Percentiles rank a stretch among this genome's conserved stretches.
phyloP scores from a whole-genome alignment of 2,113 vertebrate genomes.

The Candoia aspera region DNA sequence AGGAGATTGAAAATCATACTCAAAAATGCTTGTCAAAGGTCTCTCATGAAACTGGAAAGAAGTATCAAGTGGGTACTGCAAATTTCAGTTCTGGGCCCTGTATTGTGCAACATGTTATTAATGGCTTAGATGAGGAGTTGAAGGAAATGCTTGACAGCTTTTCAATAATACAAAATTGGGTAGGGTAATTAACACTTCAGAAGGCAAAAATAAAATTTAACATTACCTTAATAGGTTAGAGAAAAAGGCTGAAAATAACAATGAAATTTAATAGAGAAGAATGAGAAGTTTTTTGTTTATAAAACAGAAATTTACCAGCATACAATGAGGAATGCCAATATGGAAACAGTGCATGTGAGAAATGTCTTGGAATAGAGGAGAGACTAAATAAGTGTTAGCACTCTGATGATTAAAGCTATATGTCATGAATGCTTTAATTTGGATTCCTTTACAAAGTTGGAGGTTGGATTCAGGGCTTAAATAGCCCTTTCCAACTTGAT shows the following conservation, averaged over 20 bases:
- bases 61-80: neutral
- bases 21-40: neutral
- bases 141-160: neutral
- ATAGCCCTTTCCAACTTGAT: neutral
- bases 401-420: neutral
- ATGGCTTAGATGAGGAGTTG: neutral
- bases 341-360: neutral
- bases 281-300: neutral
- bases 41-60: neutral
- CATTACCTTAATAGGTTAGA: neutral
- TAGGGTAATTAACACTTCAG: neutral
- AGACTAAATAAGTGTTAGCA: neutral
- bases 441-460: neutral
- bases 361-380: neutral
- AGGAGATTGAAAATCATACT: neutral
- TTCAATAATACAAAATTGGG: neutral
- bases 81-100: neutral
- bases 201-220: neutral
- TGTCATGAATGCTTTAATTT: neutral
- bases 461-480: neutral
- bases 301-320: neutral
- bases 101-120: neutral
- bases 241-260: neutral
- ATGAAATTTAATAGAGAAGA: neutral
- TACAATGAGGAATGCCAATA: neutral